A percentile compares a stretch with the other conserved stretches of the same genome.
These are phyloP conservation scores for Amblyjoppa proteus DNA, from an alignment of 2,888 invertebrate genomes.

Conservation along the genomic window DNA sequence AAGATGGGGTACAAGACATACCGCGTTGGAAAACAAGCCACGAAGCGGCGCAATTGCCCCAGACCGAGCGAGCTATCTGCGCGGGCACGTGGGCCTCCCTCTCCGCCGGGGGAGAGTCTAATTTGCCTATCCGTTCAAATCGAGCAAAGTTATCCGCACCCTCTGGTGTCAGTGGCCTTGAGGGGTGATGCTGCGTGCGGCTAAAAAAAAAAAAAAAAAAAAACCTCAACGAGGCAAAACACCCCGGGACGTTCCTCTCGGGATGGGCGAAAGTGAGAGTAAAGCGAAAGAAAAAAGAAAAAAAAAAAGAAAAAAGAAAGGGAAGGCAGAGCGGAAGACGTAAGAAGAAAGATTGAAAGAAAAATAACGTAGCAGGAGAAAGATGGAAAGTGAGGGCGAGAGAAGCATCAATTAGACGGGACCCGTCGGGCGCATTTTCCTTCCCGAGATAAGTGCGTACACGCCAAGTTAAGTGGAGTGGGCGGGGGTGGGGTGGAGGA, in stretches of 20 bases:
- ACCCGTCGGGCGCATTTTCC: slow-evolving; percentile 63
- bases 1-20: slow-evolving; percentile 15
- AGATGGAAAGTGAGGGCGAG: slow-evolving; percentile 53
- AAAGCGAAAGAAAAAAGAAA: slow-evolving; percentile 48
- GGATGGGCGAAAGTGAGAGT: slow-evolving; percentile 20
- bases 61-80: slow-evolving; percentile 73
- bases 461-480: slow-evolving; percentile 66
- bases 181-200: slow-evolving; percentile 28
- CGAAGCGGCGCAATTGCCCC: slow-evolving; percentile 26
- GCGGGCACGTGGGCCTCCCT: slow-evolving; percentile 61
- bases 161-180: slow-evolving; percentile 37
- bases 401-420: slow-evolving; percentile 70
- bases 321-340: background rate
- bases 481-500: slow-evolving; percentile 32
- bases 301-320: background rate
- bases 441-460: slow-evolving; percentile 70
- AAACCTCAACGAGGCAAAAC: background rate
- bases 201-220: slow-evolving; percentile 51
- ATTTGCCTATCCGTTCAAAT: slow-evolving; percentile 68
- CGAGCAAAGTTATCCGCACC: slow-evolving; percentile 62
- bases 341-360: slow-evolving; percentile 19
- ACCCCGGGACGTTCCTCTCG: background rate
- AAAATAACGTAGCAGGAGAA: slow-evolving; percentile 16
- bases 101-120: slow-evolving; percentile 40
- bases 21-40: slow-evolving; percentile 46